Percentiles rank a stretch among this genome's conserved stretches.
These are phyloP conservation scores for Thera britannica DNA, from an alignment of 2,888 invertebrate genomes.

Conservation along the genomic window DNA sequence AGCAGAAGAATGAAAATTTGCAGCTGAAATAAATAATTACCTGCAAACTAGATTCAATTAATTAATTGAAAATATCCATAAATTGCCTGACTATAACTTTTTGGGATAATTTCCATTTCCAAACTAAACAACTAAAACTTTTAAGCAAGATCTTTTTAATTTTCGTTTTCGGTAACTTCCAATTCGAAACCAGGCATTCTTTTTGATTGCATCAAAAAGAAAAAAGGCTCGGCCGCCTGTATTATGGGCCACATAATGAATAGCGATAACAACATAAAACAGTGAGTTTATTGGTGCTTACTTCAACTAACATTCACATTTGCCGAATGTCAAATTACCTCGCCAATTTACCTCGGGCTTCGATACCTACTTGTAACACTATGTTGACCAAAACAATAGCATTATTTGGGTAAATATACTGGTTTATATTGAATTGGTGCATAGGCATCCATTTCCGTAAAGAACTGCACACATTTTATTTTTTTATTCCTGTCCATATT, in stretches of 20 bases:
- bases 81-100: too few relatives aligned
- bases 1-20: too few relatives aligned
- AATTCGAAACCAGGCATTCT: neutral
- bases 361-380: neutral
- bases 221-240: constrained; percentile 29
- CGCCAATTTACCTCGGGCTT: constrained; percentile 15
- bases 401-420: neutral
- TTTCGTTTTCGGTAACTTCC: neutral
- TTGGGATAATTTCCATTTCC: too few relatives aligned
- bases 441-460: too few relatives aligned
- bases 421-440: too few relatives aligned
- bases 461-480: too few relatives aligned
- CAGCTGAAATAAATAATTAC: too few relatives aligned
- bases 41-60: too few relatives aligned
- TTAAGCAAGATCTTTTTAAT: neutral
- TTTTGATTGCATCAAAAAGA: neutral
- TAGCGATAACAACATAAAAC: constrained; percentile 53
- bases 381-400: neutral
- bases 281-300: constrained; percentile 47
- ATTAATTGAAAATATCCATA: too few relatives aligned
- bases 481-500: too few relatives aligned
- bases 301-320: constrained; percentile 42
- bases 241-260: constrained; percentile 45
- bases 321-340: constrained; percentile 33
- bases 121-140: neutral